These are phyloP conservation scores for Caenorhabditis sp. DNA, from an alignment of 2,888 invertebrate genomes.

Conservation along the genomic window DNA sequence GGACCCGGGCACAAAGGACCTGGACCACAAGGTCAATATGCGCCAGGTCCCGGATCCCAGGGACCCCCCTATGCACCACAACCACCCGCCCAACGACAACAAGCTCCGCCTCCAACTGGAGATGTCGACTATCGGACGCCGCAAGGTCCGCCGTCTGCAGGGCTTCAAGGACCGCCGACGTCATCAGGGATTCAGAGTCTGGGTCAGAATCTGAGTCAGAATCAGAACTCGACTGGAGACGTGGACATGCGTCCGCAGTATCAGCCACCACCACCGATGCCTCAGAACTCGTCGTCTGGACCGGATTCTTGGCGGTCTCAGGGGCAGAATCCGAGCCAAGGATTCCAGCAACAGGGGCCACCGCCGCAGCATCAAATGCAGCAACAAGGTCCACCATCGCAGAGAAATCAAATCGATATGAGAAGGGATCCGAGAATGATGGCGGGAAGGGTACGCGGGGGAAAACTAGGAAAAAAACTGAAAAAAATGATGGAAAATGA, in stretches of 20 bases:
- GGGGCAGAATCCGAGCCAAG: too few species aligned
- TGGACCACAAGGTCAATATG: too few species aligned
- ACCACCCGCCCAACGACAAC: not conserved
- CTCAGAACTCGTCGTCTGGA: not conserved
- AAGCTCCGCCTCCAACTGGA: not conserved
- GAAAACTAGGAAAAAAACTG: not conserved
- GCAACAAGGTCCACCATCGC: not conserved
- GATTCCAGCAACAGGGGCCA: not conserved
- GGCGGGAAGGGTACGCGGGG: constrained; percentile 33
- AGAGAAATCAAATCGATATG: constrained; percentile 30
- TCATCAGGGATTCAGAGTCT: not conserved
- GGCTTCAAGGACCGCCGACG: not conserved
- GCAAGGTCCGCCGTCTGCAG: not conserved
- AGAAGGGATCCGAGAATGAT: constrained; percentile 53
- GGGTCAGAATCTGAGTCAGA: too few species aligned
- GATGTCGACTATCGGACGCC: not conserved
- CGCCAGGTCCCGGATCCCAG: not conserved
- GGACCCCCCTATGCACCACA: too few species aligned
- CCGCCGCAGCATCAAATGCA: not conserved
- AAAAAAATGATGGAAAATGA: not conserved
- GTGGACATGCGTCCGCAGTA: constrained; percentile 48
- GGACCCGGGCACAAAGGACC: too few species aligned
- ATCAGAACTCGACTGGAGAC: constrained; percentile 22
- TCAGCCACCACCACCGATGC: too few species aligned
- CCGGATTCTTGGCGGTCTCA: constrained; percentile 40